Evolutionary conservation across 1,140 invertebrate species (phyloP), one percentile per base, ranked within the genome.

Genomic region (Megalonaias nervosa): DNA sequence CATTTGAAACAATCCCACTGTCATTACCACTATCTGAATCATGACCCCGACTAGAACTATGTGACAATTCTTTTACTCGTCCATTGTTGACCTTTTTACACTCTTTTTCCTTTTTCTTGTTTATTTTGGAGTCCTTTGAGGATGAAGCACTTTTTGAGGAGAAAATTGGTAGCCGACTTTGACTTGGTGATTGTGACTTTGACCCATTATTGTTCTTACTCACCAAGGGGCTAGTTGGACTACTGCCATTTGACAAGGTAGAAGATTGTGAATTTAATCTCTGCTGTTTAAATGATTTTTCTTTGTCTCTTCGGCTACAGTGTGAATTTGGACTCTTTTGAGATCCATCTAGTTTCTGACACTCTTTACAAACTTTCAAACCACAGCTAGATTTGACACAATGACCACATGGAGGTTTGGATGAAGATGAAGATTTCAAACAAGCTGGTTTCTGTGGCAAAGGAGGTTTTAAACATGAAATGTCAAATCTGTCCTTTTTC

Each of bases 1-100:
- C 88, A 57, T 82, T 79, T 15, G 84, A 79, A 58, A 88, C 87
- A 69, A 89, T 88, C 19, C 86, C 86, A 75, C 87, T 89, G 75
- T 87, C 89, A 74, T 89, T 89, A 26, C 87, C 87, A 83, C 84
- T 85, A 69, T 89, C 86, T 13, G 85, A 86, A 67, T 89, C 87
- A 72, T 82, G 84, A 38, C 79, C 73, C 61, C 77, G 82, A 71
- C 79, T 82, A 67, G 76, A 71, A 23, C 61, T 82, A 58, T 69
- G 16, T 14, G 77, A 69, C 66, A 83, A 70, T 62, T 86, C 83
- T 31, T 60, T 70, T 38, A 83, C 71, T 26, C 81, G 73, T 26
- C 67, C 80, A 78, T 85, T 83, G 26, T 77, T 66, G 15, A 78
- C 62, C 67, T 85, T 85, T 69, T 83, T 82, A 48, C 61, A 74